Conservation (phyloP, 2,888 invertebrate species). For the Napeogenes inachia region DNA sequence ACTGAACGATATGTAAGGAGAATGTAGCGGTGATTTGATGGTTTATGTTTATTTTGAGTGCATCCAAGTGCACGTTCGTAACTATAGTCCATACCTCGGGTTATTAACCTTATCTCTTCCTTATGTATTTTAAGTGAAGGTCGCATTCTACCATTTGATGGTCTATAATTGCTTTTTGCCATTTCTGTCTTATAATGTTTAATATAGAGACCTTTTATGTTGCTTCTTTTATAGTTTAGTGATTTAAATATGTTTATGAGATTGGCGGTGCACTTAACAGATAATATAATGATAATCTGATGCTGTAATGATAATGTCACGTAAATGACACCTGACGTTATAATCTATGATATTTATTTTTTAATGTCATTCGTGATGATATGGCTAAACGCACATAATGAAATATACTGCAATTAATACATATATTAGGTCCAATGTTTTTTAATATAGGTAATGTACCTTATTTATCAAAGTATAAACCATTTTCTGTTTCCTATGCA, state of each 20-base stretch:
- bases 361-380: background rate
- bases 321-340: background rate
- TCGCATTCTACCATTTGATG: slow-evolving; percentile 15
- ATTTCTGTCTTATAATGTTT: too few species aligned
- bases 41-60: slow-evolving; percentile 36
- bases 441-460: too few species aligned
- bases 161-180: slow-evolving; percentile 9
- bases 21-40: slow-evolving; percentile 35
- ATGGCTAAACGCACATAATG: too few species aligned
- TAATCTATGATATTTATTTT: background rate
- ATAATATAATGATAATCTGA: slow-evolving; percentile 31
- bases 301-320: slow-evolving; percentile 5
- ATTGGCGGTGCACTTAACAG: slow-evolving; percentile 56
- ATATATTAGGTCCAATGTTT: too few species aligned
- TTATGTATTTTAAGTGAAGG: slow-evolving; percentile 21
- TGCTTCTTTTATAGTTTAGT: background rate
- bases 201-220: background rate
- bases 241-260: slow-evolving; percentile 39
- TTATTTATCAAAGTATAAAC: too few species aligned
- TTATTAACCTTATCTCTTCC: slow-evolving; percentile 24
- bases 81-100: slow-evolving; percentile 15
- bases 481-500: too few species aligned
- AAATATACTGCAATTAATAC: too few species aligned
- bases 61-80: slow-evolving; percentile 27
- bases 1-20: slow-evolving; percentile 30